A percentile compares a stretch with the other conserved stretches of the same genome.
phyloP scores from a whole-genome alignment of 2,888 invertebrate species.

The Nephrotoma flavescens region DNA sequence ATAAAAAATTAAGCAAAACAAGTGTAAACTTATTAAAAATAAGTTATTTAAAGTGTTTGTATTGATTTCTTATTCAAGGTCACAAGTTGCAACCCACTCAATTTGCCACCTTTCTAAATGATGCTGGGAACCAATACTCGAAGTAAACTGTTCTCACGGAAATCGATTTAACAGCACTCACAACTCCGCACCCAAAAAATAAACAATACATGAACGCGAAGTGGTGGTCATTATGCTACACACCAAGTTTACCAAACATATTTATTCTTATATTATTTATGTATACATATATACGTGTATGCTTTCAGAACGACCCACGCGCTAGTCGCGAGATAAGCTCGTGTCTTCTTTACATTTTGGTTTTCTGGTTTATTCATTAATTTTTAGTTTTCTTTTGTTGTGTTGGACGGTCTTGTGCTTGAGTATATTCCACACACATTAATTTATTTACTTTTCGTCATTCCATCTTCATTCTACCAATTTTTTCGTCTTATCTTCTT shows the following conservation, averaged over 20 bases:
- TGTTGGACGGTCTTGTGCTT: not conserved
- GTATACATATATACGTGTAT: not conserved
- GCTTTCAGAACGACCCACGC: conserved; percentile 3
- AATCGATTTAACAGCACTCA: not conserved
- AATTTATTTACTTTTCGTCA: not conserved
- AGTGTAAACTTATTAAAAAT: too few species aligned
- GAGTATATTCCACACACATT: not conserved
- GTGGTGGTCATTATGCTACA: not conserved
- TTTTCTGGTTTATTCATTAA: not conserved
- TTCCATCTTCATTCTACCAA: not conserved
- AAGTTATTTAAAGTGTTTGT: too few species aligned
- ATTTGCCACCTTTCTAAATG: not conserved
- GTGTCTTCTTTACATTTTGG: not conserved
- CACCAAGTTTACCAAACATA: not conserved
- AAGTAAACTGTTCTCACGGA: not conserved
- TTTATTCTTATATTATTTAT: not conserved
- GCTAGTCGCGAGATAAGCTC: conserved; percentile 6
- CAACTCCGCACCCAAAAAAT: not conserved
- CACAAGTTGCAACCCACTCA: not conserved
- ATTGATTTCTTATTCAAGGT: too few species aligned
- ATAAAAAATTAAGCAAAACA: too few species aligned
- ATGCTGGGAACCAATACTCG: not conserved
- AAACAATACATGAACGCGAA: not conserved
- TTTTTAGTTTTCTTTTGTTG: not conserved
- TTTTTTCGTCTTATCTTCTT: not conserved